A percentile compares a stretch with the other conserved stretches of the same genome.
These are phyloP conservation scores for Rallus limicola DNA, from an alignment of 2,113 vertebrate genomes.

Conservation along the genomic window DNA sequence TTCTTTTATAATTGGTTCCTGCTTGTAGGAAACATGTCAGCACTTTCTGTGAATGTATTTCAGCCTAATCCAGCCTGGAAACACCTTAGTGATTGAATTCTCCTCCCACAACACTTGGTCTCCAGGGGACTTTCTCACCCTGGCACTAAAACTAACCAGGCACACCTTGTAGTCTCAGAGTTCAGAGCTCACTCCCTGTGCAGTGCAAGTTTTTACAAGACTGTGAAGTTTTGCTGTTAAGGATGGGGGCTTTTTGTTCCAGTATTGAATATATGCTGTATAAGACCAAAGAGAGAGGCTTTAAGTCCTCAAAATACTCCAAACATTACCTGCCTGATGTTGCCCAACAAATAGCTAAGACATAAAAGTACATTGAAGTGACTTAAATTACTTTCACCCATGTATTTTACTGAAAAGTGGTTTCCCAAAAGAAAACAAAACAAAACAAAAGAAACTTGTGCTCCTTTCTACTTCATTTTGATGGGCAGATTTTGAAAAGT, in stretches of 20 bases:
- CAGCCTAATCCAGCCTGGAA: conserved; percentile 12
- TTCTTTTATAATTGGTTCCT: conserved; percentile 22
- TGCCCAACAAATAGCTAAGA: neutral
- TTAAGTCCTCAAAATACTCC: neutral
- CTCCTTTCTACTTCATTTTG: neutral
- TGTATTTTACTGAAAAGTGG: neutral
- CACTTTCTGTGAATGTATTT: conserved; percentile 3
- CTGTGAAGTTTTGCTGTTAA: neutral
- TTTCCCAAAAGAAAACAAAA: neutral
- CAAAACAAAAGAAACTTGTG: neutral
- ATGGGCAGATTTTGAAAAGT: neutral
- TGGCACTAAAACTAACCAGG: neutral
- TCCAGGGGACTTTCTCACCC: neutral
- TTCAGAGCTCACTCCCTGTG: neutral
- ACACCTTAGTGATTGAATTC: neutral
- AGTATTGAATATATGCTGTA: neutral
- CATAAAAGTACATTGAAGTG: neutral
- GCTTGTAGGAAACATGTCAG: conserved; percentile 1
- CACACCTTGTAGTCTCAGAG: neutral
- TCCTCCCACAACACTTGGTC: neutral
- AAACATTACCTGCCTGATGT: neutral
- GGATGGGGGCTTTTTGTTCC: neutral
- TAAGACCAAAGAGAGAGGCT: neutral
- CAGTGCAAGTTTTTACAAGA: neutral
- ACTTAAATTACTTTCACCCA: neutral